Evolutionary conservation across 2,888 invertebrate genomes (phyloP), one percentile per base, ranked within the genome.

Genomic region (Lypha dubia): DNA sequence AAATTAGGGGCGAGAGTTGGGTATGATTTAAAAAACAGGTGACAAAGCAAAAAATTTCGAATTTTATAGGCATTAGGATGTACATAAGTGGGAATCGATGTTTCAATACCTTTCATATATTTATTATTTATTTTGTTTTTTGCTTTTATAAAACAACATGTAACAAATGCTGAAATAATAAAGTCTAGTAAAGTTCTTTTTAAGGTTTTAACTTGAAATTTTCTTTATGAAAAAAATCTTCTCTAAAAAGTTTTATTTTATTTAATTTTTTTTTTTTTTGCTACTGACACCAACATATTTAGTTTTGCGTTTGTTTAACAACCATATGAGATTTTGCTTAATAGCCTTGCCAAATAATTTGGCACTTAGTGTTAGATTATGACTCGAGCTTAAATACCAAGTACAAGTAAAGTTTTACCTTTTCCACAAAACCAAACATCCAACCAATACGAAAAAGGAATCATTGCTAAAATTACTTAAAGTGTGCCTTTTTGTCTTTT

Each of bases 391-490:
- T 53, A 56, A 65, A 71, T 41, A 11, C 15, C 65, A 24, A 68
- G 15, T 20, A 7, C 4, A 75, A 38, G 53, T 20, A 28, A 35
- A 70, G 63, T 81, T 58, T 46, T 74, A 84, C 84, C 84, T 84
- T 84, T 79, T 51, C 15, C 46, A 32, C 20, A 80, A 73, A 80
- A 65, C 46, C 35, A 15, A 46, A 68, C 56, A n/a, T n/a, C n/a
- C 20, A 67, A 53, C 15, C n/a, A 22, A 22, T 38, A 4, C 35
- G 15, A 22, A 38, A 75, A 28, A n/a, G 9, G 17, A 49, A 41
- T 53, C 1, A 84, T 85, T 79, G 74, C 83, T 87, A 85, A 87
- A 84, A 86, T 83, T 87, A 84, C 81, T 65, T 70, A 85, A 79
- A 86, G 77, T 87, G 77, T 87, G 80, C 71, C 58, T 63, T 65